phyloP scores from a whole-genome alignment of 2,113 vertebrate genomes.

The Tupaia tana region DNA sequence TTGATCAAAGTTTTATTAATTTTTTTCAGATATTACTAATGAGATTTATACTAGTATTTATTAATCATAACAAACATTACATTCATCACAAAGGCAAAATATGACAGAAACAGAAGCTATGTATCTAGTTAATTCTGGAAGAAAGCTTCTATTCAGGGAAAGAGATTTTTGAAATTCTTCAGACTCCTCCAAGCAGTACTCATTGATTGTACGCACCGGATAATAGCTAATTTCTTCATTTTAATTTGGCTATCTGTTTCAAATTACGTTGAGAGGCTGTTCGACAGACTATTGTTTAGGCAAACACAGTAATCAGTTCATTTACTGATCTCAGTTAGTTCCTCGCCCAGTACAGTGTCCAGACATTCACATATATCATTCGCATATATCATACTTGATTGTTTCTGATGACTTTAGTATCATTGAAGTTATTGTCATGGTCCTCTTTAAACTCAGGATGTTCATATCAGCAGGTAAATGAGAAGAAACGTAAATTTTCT shows the following conservation, averaged over 20 bases:
- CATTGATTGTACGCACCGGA: background rate
- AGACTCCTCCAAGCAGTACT: background rate
- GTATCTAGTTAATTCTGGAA: background rate
- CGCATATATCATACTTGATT: accelerated
- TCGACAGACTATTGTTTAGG: background rate
- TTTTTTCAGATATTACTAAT: conserved; percentile 2
- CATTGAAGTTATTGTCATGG: too few species aligned
- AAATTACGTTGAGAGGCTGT: background rate
- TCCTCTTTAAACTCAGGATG: background rate
- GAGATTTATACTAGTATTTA: background rate
- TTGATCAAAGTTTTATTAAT: background rate
- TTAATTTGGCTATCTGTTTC: background rate
- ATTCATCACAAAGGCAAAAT: background rate
- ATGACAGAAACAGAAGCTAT: background rate
- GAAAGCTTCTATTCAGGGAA: background rate
- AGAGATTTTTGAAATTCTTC: background rate
- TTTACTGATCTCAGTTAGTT: background rate
- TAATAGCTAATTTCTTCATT: background rate
- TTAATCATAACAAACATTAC: background rate
- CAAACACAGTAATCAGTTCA: background rate
- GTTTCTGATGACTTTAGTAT: background rate
- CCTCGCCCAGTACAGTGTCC: background rate
- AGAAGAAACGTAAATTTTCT: background rate
- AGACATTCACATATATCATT: too few species aligned
- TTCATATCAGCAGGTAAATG: background rate